Evolutionary conservation across 2,888 invertebrate genomes (phyloP).

Genomic region (Lasioglossum oenotherae): DNA sequence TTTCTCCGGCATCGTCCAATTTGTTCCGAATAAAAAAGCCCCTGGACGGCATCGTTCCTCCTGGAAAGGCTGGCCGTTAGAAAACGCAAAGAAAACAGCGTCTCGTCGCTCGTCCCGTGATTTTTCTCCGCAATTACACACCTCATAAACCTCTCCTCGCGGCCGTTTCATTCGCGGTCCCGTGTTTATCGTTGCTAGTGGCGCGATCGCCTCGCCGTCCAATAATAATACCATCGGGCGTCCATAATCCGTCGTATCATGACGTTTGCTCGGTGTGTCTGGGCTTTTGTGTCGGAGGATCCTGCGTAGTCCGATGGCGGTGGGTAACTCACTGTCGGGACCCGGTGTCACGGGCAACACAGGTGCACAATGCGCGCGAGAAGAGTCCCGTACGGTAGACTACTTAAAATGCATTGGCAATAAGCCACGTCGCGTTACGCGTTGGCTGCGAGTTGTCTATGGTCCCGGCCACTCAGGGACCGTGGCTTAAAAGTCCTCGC

Average conservation of each 20-base stretch:
- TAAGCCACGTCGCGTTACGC: constrained; percentile 81
- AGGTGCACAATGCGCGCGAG: constrained; percentile 76
- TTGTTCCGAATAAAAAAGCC: not conserved
- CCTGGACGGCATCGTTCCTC: not conserved
- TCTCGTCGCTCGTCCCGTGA: not conserved
- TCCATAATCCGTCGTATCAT: constrained; percentile 56
- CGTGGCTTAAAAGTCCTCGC: constrained; percentile 69
- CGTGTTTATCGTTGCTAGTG: constrained; percentile 49
- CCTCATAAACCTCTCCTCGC: constrained; percentile 38
- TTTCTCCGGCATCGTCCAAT: not conserved
- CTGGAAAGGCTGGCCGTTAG: not conserved
- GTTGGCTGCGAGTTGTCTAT: constrained; percentile 72
- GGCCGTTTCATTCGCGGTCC: constrained; percentile 18
- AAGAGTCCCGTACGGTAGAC: constrained; percentile 75
- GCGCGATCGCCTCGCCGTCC: constrained; percentile 40
- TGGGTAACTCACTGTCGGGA: constrained; percentile 26
- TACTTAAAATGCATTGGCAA: constrained; percentile 84
- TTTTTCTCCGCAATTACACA: constrained; percentile 49
- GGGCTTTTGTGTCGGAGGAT: constrained; percentile 30
- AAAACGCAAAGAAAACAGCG: constrained; percentile 15
- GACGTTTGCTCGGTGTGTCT: constrained; percentile 49
- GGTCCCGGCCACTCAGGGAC: constrained; percentile 63
- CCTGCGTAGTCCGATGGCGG: not conserved
- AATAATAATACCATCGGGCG: constrained; percentile 45
- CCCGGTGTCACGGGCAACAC: constrained; percentile 68